These are phyloP conservation scores for Terebella lapidaria DNA, from an alignment of 2,888 invertebrate species.

Conservation along the genomic window DNA sequence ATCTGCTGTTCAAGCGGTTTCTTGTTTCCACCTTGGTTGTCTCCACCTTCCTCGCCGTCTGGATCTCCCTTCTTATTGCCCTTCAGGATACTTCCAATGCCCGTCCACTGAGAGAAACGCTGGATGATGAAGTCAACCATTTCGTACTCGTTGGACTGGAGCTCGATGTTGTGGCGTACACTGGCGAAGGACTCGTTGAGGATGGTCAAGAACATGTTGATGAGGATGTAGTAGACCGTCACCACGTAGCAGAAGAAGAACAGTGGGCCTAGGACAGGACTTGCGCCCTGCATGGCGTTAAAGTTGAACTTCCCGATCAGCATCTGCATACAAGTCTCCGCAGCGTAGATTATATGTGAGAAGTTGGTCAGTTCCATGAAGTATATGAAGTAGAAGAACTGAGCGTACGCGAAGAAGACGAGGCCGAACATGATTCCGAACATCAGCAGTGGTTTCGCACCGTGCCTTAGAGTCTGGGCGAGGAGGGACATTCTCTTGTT, in stretches of 20 bases:
- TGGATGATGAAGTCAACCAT: conserved; percentile 42
- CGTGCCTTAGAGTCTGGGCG: conserved; percentile 40
- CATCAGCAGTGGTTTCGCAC: conserved; percentile 38
- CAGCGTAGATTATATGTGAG: conserved; percentile 31
- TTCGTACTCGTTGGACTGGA: conserved; percentile 47
- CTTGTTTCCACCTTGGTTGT: no score
- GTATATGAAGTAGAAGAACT: conserved; percentile 49
- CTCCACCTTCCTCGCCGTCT: not conserved
- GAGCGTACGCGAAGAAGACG: conserved; percentile 50
- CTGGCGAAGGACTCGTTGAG: conserved; percentile 45
- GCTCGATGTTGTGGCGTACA: conserved; percentile 35
- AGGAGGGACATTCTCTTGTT: conserved; percentile 50
- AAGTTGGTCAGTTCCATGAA: conserved; percentile 31
- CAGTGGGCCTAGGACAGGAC: conserved; percentile 37
- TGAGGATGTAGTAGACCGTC: conserved; percentile 41
- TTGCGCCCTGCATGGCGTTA: conserved; percentile 40
- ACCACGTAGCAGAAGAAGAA: conserved; percentile 40
- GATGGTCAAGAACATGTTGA: conserved; percentile 50
- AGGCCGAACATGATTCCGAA: conserved; percentile 51
- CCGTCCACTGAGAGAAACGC: conserved; percentile 31
- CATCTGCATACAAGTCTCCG: conserved; percentile 48
- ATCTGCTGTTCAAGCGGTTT: conserved; percentile 11
- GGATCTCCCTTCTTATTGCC: not conserved
- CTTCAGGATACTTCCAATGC: conserved; percentile 4
- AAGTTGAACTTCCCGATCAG: conserved; percentile 53